A percentile compares a stretch with the other conserved stretches of the same genome.
Conservation (phyloP, 2,797 vertebrate genomes). For the Acrossocheilus fasciatus region DNA sequence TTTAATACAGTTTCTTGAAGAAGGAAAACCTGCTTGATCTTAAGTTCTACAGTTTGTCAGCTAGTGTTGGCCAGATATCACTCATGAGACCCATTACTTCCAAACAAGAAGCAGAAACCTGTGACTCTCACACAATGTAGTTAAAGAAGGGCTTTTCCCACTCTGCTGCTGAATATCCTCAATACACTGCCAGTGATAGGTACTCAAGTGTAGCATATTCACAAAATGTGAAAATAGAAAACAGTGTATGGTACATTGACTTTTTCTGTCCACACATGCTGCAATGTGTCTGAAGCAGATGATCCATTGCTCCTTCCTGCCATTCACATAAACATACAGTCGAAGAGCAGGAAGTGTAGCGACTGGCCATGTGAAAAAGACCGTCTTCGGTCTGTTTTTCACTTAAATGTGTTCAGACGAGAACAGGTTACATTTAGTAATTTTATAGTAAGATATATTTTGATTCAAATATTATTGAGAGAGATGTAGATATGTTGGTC, state of each 20-base stretch:
- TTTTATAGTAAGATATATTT: constrained; percentile 56
- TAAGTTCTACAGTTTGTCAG: background rate
- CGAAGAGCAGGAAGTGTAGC: background rate
- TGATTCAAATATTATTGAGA: constrained; percentile 39
- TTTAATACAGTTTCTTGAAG: background rate
- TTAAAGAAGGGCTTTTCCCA: constrained; percentile 38
- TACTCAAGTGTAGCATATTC: constrained; percentile 3
- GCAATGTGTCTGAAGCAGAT: background rate
- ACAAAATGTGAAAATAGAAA: background rate
- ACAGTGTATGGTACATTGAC: background rate
- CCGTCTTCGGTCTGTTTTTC: constrained; percentile 45
- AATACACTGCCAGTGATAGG: constrained; percentile 25
- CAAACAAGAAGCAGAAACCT: background rate
- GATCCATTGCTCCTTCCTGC: background rate
- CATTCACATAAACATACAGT: background rate
- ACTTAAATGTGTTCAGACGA: constrained; percentile 36
- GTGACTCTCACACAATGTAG: background rate
- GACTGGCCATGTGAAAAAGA: background rate
- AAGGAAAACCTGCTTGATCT: background rate
- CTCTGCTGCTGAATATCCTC: constrained; percentile 12
- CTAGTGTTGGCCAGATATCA: background rate
- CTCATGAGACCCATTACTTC: background rate
- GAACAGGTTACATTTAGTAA: constrained; percentile 41
- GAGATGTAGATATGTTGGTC: constrained; percentile 52
- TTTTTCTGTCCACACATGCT: background rate